These are phyloP conservation scores for Strix occidentalis DNA, from an alignment of 2,797 vertebrate species.

Conservation along the genomic window DNA sequence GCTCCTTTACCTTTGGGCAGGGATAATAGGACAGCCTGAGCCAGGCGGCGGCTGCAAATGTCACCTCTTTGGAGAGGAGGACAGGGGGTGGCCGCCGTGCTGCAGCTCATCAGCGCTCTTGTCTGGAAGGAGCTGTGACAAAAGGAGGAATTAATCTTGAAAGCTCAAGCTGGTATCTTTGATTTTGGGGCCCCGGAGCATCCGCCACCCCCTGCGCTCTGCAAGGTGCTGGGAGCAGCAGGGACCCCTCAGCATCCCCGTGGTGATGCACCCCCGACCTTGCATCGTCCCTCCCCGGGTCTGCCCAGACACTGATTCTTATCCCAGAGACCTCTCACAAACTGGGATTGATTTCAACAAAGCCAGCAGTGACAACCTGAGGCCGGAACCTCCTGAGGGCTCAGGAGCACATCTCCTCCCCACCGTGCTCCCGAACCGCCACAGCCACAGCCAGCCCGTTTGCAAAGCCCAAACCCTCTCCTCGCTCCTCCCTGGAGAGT, in stretches of 20 bases:
- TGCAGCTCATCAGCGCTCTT: neutral
- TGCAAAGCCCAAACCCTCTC: rapidly evolving
- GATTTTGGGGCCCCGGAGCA: neutral
- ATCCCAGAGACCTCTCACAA: neutral
- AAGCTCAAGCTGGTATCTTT: neutral
- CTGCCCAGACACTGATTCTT: neutral
- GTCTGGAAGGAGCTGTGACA: neutral
- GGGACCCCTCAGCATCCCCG: neutral
- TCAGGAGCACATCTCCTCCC: neutral
- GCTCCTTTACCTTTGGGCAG: neutral
- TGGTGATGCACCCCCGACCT: rapidly evolving
- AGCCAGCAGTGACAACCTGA: rapidly evolving
- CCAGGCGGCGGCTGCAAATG: neutral
- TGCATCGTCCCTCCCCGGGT: rapidly evolving
- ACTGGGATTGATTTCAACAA: neutral
- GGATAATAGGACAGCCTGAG: neutral
- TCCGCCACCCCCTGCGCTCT: rapidly evolving
- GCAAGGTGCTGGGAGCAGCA: neutral
- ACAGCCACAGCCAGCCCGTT: neutral
- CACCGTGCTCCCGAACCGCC: rapidly evolving
- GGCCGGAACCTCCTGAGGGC: neutral
- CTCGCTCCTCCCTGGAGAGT: rapidly evolving
- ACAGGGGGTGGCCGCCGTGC: neutral
- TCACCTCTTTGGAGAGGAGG: neutral
- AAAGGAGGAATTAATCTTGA: neutral